A percentile compares a stretch with the other conserved stretches of the same genome.
Evolutionary conservation across 2,888 invertebrate genomes (phyloP).

Genomic region (Bruchidius siliquastri): DNA sequence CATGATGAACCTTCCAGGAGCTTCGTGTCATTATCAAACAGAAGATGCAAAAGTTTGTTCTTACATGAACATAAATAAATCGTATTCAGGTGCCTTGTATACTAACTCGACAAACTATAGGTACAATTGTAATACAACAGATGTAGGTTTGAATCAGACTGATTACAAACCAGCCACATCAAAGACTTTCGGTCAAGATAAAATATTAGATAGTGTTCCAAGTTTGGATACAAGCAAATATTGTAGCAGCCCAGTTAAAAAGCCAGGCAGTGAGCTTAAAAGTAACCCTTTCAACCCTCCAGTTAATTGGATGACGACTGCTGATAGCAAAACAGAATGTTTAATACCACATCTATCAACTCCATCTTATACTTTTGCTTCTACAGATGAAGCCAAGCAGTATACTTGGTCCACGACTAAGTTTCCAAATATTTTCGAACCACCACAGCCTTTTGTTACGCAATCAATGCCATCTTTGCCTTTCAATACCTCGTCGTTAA

Average conservation of each 20-base stretch:
- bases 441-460: constrained; percentile 46
- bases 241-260: background rate
- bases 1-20: background rate
- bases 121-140: constrained; percentile 35
- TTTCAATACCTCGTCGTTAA: constrained; percentile 29
- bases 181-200: constrained; percentile 38
- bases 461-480: constrained; percentile 57
- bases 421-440: constrained; percentile 45
- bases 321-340: constrained; percentile 49
- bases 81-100: constrained; percentile 37
- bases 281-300: constrained; percentile 32
- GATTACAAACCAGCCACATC: constrained; percentile 29
- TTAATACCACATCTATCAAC: constrained; percentile 48
- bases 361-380: constrained; percentile 32
- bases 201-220: background rate
- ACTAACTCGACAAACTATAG: constrained; percentile 29
- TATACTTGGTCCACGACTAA: constrained; percentile 57
- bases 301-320: constrained; percentile 61
- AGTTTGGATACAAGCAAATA: constrained; percentile 15
- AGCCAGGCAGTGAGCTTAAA: background rate
- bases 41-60: constrained; percentile 7
- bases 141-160: constrained; percentile 32
- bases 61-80: constrained; percentile 29
- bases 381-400: constrained; percentile 47
- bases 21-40: background rate